A percentile compares a stretch with the other conserved stretches of the same genome.
Conservation (phyloP, 2,797 vertebrate genomes). For the Sylvilagus floridanus region DNA sequence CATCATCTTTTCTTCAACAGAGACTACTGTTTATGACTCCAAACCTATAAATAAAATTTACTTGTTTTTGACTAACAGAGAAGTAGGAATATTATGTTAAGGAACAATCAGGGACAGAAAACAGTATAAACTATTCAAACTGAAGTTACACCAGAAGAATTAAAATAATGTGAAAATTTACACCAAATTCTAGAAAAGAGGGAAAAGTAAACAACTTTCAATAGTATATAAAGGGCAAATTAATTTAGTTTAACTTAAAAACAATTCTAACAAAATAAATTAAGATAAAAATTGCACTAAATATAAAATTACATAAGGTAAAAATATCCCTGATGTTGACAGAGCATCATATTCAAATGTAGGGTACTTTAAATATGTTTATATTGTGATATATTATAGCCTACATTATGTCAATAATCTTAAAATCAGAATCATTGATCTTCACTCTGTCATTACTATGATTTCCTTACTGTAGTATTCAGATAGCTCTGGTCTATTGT, state of each 20-base stretch:
- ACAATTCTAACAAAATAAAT: constrained; percentile 41
- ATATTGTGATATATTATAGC: neutral
- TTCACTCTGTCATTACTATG: constrained; percentile 3
- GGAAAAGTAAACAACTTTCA: neutral
- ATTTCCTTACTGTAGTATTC: neutral
- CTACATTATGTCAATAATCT: neutral
- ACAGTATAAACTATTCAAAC: neutral
- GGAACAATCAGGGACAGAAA: constrained; percentile 9
- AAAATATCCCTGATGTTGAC: neutral
- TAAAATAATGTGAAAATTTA: constrained; percentile 39
- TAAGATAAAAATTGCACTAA: constrained; percentile 9
- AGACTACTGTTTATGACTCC: neutral
- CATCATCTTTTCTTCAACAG: neutral
- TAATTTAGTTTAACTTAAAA: constrained; percentile 17
- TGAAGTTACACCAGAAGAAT: constrained; percentile 22
- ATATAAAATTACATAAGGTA: constrained; percentile 17
- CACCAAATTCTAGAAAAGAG: neutral
- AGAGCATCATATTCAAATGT: neutral
- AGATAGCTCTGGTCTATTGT: neutral
- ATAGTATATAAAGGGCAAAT: neutral
- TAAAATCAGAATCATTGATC: constrained; percentile 26
- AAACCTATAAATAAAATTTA: constrained; percentile 34
- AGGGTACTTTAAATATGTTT: constrained; percentile 29
- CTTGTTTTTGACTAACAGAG: constrained; percentile 15
- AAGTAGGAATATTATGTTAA: constrained; percentile 31